phyloP scores from a whole-genome alignment of 2,888 invertebrate species.

The Lochmaea capreae region DNA sequence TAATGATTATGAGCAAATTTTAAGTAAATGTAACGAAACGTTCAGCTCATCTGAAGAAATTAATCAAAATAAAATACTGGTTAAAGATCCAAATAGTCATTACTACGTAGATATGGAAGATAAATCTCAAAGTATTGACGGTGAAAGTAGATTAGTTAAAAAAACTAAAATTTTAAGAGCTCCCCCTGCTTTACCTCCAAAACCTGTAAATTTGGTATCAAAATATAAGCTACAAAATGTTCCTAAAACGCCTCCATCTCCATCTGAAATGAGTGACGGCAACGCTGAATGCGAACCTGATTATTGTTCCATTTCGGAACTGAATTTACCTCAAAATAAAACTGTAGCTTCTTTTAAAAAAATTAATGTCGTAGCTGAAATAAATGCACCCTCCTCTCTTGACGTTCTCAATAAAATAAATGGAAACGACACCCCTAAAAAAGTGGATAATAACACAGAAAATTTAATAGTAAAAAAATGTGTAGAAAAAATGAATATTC shows the following conservation, averaged over 20 bases:
- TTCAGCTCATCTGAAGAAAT: conserved; percentile 43
- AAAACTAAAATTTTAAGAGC: conserved; percentile 71
- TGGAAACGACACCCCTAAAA: conserved; percentile 19
- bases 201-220: conserved; percentile 79
- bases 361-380: conserved; percentile 61
- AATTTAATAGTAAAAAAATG: conserved; percentile 59
- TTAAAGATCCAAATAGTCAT: conserved; percentile 66
- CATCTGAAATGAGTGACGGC: conserved; percentile 50
- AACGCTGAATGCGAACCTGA: conserved; percentile 72
- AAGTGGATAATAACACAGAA: conserved; percentile 28
- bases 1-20: conserved; percentile 80
- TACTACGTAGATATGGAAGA: conserved; percentile 75
- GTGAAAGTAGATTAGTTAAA: conserved; percentile 55
- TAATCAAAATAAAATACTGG: conserved; percentile 65
- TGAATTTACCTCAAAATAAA: conserved; percentile 67
- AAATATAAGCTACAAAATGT: conserved; percentile 71
- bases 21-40: conserved; percentile 67
- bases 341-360: conserved; percentile 53
- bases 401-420: conserved; percentile 56
- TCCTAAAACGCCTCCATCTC: conserved; percentile 48
- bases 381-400: conserved; percentile 56
- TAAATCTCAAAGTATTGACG: conserved; percentile 57
- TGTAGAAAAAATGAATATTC: conserved; percentile 61
- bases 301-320: conserved; percentile 82
- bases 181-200: conserved; percentile 82